A percentile compares a stretch with the other conserved stretches of the same genome.
Evolutionary conservation across 2,888 invertebrate species (phyloP).

Genomic region (Ornithoptera alexandrae): DNA sequence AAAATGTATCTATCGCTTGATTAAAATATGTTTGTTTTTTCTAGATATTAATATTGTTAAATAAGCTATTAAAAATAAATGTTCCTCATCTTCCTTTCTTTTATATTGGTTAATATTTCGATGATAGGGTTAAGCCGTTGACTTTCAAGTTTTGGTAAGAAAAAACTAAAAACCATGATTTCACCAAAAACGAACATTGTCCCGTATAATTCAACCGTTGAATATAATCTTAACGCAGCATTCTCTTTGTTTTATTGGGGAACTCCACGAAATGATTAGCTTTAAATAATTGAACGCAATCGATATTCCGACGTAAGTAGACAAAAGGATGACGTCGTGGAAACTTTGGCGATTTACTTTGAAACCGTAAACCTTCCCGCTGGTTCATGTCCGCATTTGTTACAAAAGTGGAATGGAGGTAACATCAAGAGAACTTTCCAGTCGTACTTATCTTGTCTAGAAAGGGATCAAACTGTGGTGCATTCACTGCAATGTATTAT

Average conservation of each 20-base stretch:
- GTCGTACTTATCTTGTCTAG: constrained; percentile 77
- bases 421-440: constrained; percentile 73
- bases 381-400: constrained; percentile 65
- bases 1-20: constrained; percentile 27
- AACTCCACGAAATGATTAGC: constrained; percentile 64
- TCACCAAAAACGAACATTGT: background rate
- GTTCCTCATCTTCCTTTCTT: background rate
- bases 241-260: constrained; percentile 31
- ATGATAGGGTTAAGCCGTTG: background rate
- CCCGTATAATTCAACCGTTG: constrained; percentile 3
- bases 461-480: constrained; percentile 77
- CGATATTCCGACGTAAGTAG: constrained; percentile 66
- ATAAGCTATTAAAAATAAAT: background rate
- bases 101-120: background rate
- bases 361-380: constrained; percentile 68
- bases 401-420: constrained; percentile 68
- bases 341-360: constrained; percentile 74
- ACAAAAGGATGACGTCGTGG: constrained; percentile 70
- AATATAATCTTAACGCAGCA: constrained; percentile 19
- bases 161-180: background rate
- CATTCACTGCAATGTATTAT: constrained; percentile 78
- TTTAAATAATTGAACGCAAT: constrained; percentile 70
- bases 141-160: background rate
- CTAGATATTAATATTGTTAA: background rate
- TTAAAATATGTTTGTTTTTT: constrained; percentile 20